Base-by-base conservation (phyloP, 2,888 invertebrate genomes). In the Dryadula phaetusa region DNA sequence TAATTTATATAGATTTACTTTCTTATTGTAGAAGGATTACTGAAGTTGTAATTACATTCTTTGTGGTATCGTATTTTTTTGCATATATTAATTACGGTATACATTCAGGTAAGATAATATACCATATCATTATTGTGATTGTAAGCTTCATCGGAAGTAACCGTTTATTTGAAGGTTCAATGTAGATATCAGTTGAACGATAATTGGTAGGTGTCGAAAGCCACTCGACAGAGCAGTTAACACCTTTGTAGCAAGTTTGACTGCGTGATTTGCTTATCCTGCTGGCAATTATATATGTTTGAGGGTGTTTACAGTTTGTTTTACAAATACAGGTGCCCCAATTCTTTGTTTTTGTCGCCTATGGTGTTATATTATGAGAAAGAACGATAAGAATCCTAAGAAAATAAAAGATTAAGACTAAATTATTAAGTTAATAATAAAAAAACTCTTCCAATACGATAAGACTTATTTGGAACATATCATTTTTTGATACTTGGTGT, bases 121-220 rank as follows among this genome's bases (percentile, higher is more conserved):
- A 49, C 18, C 16, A 58, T 28, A 22, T 42, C 42, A 65, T 65
- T 65, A 65, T 65, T 65, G 46, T 65, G 42, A 47, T 47, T 56
- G 58, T 64, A n/a, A 47, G 47, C 52, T 69, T 61, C 22, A 67
- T 76, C 81, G 84, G 84, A 87, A 85, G 83, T 83, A 80, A 82
- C 78, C 79, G 79, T 80, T 86, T 83, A 79, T 76, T 72, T 67
- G 75, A 77, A 75, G 76, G 75, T 79, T 77, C 79, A 79, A 82
- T 83, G 83, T 79, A 79, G 83, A 87, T 90, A 86, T 88, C 86
- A 77, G 74, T 65, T 61, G 71, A 74, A 86, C 87, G 91, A 78
- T 92, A 92, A 92, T 91, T 92, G 87, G 82, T 83, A 85, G 78
- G 88, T 88, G 91, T 91, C 83, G 84, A 84, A 85, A 87, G 81